phyloP scores from a whole-genome alignment of 2,888 invertebrate species.

The Hypolimnas misippus region DNA sequence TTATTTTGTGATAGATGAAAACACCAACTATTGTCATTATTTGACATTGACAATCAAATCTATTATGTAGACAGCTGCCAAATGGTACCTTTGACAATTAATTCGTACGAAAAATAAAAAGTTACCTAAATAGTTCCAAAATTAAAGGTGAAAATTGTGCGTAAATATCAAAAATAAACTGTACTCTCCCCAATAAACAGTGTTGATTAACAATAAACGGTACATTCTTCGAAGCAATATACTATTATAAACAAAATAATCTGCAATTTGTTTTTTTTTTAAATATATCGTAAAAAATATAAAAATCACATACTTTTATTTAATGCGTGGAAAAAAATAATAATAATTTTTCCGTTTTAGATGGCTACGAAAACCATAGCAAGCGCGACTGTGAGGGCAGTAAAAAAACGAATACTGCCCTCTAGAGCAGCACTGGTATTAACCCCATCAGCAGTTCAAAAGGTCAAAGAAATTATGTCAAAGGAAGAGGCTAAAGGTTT shows the following conservation, averaged over 20 bases:
- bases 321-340: not conserved
- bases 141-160: constrained; percentile 19
- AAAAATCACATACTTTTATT: not conserved
- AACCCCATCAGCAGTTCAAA: constrained; percentile 93
- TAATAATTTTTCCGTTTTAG: constrained; percentile 46
- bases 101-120: constrained; percentile 14
- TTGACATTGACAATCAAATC: not conserved
- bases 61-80: constrained; percentile 1
- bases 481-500: constrained; percentile 87
- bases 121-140: constrained; percentile 3
- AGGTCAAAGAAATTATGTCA: constrained; percentile 91
- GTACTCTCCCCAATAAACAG: not conserved
- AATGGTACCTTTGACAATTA: constrained; percentile 6
- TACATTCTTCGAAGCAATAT: not conserved
- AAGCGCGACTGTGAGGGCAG: constrained; percentile 94
- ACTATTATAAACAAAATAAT: not conserved
- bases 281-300: not conserved
- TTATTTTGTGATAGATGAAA: too few relatives aligned
- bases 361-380: constrained; percentile 92
- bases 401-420: constrained; percentile 92
- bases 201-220: not conserved
- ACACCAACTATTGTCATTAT: too few relatives aligned
- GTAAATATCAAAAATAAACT: constrained; percentile 5
- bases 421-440: constrained; percentile 93
- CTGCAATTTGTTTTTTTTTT: not conserved